Evolutionary conservation across 2,113 vertebrate genomes (phyloP).

Genomic region (Festucalex cinctus): DNA sequence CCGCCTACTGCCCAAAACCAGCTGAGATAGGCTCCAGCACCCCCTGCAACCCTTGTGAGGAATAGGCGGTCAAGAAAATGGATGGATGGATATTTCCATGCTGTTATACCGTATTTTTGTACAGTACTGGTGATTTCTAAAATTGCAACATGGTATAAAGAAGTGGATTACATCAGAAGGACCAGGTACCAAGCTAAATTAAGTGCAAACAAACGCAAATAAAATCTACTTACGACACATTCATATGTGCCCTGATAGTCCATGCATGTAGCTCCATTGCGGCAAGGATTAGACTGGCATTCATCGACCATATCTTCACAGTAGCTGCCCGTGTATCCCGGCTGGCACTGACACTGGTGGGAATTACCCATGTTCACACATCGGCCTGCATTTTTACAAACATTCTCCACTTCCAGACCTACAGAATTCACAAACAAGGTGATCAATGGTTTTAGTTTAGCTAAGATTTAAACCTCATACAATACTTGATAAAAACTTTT

Average conservation of each 20-base stretch:
- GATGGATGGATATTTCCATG: too few relatives aligned
- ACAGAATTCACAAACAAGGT: constrained; percentile 7
- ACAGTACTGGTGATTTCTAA: too few relatives aligned
- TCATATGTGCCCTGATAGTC: constrained; percentile 72
- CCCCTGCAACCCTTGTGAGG: too few relatives aligned
- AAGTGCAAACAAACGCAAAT: not conserved
- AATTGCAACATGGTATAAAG: not conserved
- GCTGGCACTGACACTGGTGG: constrained; percentile 81
- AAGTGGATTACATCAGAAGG: too few relatives aligned
- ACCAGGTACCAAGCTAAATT: too few relatives aligned
- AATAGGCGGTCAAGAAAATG: too few relatives aligned
- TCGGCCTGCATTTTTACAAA: constrained; percentile 81
- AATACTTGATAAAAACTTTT: not conserved
- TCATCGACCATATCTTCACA: constrained; percentile 84
- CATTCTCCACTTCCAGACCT: constrained; percentile 72
- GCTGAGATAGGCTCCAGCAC: too few relatives aligned
- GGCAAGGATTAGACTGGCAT: constrained; percentile 87
- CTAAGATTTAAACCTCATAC: not conserved
- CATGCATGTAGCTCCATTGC: constrained; percentile 82
- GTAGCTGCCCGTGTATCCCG: constrained; percentile 88
- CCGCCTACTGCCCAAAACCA: too few relatives aligned
- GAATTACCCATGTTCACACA: constrained; percentile 78
- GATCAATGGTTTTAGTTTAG: not conserved
- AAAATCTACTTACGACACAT: constrained; percentile 53
- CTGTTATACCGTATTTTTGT: too few relatives aligned